Base-by-base conservation (phyloP, 2,113 vertebrate genomes). In the Silurus asotus region DNA sequence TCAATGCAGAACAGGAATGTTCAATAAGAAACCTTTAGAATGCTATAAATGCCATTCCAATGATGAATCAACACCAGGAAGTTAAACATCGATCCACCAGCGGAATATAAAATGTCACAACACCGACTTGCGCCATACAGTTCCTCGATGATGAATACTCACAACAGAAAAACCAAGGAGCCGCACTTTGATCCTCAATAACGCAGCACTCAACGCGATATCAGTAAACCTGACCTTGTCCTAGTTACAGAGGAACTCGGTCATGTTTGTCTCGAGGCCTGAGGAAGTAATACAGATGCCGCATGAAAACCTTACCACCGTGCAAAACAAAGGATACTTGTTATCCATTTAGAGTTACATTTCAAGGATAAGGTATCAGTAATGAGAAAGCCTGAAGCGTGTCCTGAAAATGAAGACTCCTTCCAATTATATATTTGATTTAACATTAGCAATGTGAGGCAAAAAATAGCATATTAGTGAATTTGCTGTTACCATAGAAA, bases 151-250 rank as follows among this genome's bases (percentile, higher is more conserved):
- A 37, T 28, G 14, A 8, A 49, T 74, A 23, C 49, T 74, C 51
- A 74, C 70, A 74, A 8, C 20, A 20, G 23, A 8, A 13, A 77
- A 55, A 23, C 45, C 17, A 23, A 9, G 20, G 8, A 11, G 8
- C 51, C 75, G 82, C 6, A 75, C 82, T 59, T 84, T 84, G 48
- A 20, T 28, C 83, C 15, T 53, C 48, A 75, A 4, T 45, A 74
- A 23, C 3, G 6, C 37, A 48, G 67, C 17, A 83, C 81, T 45
- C 49, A 37, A 55, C 10, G 65, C 5, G 45, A 59, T 58, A 13
- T 70, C 67, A 49, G 8, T 84, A 51, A 75, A 84, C 28, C 25
- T 9, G 15, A 8, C 37, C 3, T 11, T 2, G 65, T 28, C 65
- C 14, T 8, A 2, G 28, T 45, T 7, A 19, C 67, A 2, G 67